phyloP scores from a whole-genome alignment of 2,888 invertebrate genomes.

The Monopis laevigella region DNA sequence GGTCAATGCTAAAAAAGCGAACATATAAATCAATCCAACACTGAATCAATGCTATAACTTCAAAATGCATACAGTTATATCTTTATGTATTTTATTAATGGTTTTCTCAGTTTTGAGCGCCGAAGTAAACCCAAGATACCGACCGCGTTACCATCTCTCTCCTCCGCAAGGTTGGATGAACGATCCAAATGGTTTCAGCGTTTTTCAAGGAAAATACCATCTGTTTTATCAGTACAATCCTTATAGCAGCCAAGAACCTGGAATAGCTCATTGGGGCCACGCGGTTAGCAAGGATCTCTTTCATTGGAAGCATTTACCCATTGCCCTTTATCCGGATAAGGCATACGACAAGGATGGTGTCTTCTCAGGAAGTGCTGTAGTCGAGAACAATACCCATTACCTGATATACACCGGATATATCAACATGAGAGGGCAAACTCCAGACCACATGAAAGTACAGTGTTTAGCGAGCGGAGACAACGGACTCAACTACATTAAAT shows the following conservation, averaged over 20 bases:
- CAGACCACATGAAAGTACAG: conserved; percentile 38
- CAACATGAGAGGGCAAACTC: conserved; percentile 28
- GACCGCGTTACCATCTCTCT: conserved; percentile 41
- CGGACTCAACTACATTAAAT: conserved; percentile 39
- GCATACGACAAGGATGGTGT: conserved; percentile 43
- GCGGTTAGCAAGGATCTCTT: conserved; percentile 50
- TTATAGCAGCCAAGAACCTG: conserved; percentile 32
- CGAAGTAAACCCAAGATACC: conserved; percentile 26
- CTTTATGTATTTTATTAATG: neutral
- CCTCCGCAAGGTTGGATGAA: conserved; percentile 60
- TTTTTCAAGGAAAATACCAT: conserved; percentile 44
- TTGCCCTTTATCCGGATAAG: conserved; percentile 52
- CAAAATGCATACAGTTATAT: neutral
- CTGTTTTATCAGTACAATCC: conserved; percentile 62
- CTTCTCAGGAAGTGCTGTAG: conserved; percentile 56
- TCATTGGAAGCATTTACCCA: conserved; percentile 50
- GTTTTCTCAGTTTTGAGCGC: neutral
- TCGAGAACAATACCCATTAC: conserved; percentile 38
- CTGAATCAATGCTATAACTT: neutral
- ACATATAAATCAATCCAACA: neutral
- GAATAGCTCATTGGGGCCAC: conserved; percentile 61
- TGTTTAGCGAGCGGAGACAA: conserved; percentile 39
- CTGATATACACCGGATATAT: conserved; percentile 48
- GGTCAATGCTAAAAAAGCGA: neutral
- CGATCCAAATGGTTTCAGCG: conserved; percentile 63